Percentiles rank a stretch among this genome's conserved stretches.
Conservation (phyloP, 2,888 invertebrate genomes). For the Parnassius smintheus region DNA sequence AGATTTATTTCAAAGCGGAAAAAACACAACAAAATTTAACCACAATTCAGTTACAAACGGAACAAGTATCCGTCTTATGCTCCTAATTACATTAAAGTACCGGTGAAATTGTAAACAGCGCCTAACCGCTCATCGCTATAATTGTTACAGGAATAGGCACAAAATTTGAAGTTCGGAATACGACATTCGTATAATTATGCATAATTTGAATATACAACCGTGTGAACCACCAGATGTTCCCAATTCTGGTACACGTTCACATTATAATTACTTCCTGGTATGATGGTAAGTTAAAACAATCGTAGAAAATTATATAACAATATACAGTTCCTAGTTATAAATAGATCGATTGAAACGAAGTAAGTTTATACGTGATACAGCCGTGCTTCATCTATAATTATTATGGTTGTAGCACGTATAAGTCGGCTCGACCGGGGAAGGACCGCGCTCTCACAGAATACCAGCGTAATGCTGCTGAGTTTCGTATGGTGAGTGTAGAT, state of each 20-base stretch:
- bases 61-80: slow-evolving; percentile 23
- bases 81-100: slow-evolving; percentile 22
- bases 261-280: too few species aligned
- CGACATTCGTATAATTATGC: slow-evolving; percentile 36
- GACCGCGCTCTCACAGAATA: too few species aligned
- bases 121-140: slow-evolving; percentile 6
- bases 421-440: too few species aligned
- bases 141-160: slow-evolving; percentile 25
- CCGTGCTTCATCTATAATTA: too few species aligned
- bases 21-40: neutral
- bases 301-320: too few species aligned
- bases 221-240: slow-evolving; percentile 38
- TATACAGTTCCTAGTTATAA: too few species aligned
- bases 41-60: neutral
- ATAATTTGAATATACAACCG: slow-evolving; percentile 39
- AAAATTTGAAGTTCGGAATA: slow-evolving; percentile 34
- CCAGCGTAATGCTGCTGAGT: too few species aligned
- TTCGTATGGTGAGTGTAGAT: too few species aligned
- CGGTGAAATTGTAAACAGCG: slow-evolving; percentile 12
- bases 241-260: slow-evolving; percentile 32
- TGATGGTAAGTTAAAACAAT: too few species aligned
- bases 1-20: neutral
- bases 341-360: too few species aligned
- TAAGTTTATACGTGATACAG: too few species aligned
- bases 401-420: too few species aligned